phyloP scores from a whole-genome alignment of 64 coral and sea anemone species.

The Astreopora myriophthalma region DNA sequence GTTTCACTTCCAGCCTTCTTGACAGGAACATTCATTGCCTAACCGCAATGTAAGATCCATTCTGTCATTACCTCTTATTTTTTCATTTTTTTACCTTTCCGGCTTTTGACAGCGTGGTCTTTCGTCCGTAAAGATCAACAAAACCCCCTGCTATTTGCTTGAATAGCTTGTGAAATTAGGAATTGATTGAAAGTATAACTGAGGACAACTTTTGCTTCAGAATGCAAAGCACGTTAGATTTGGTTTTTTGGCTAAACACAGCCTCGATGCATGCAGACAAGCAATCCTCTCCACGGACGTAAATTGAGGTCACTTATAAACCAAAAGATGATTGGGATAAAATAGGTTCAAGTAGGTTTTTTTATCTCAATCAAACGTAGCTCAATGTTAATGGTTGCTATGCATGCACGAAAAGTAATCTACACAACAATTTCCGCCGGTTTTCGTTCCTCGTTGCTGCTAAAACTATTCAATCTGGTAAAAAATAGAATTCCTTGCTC shows the following conservation, averaged over 20 bases:
- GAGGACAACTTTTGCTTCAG: neutral
- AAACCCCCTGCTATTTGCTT: neutral
- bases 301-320: neutral
- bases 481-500: neutral
- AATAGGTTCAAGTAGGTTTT: neutral
- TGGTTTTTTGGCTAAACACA: neutral
- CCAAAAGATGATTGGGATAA: neutral
- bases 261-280: neutral
- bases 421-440: neutral
- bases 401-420: neutral
- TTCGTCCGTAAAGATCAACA: neutral
- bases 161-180: neutral
- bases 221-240: neutral
- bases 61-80: conserved; percentile 5
- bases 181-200: neutral
- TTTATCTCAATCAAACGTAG: neutral
- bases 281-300: neutral
- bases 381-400: neutral
- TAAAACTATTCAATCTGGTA: neutral
- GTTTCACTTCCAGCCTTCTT: neutral
- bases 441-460: neutral
- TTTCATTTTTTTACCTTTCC: conserved; percentile 13
- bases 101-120: neutral
- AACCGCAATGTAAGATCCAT: neutral
- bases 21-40: conserved; percentile 29